These are phyloP conservation scores for Daboia siamensis DNA, from an alignment of 2,113 vertebrate species.

Conservation along the genomic window DNA sequence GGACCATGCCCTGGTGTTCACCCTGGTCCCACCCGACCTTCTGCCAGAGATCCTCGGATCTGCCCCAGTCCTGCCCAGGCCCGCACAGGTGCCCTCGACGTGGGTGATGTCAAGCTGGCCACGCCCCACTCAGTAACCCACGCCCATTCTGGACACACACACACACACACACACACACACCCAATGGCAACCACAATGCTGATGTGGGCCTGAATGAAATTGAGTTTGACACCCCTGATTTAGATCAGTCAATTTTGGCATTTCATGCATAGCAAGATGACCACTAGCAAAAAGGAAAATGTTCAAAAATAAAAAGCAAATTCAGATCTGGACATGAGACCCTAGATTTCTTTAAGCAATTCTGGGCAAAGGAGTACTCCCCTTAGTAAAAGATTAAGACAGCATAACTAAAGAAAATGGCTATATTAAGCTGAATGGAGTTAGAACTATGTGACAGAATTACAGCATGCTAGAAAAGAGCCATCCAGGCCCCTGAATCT, in stretches of 20 bases:
- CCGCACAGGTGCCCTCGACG: too few species aligned
- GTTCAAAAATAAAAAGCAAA: not conserved
- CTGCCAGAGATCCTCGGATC: too few species aligned
- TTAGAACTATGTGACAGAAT: not conserved
- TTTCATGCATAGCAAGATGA: not conserved
- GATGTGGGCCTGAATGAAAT: too few species aligned
- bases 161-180: too few species aligned
- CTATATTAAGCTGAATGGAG: not conserved
- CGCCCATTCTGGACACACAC: too few species aligned
- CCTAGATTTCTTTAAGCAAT: not conserved
- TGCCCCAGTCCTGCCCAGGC: too few species aligned
- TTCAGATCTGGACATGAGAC: not conserved
- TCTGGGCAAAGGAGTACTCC: not conserved
- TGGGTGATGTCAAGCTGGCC: too few species aligned
- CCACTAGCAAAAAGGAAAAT: not conserved
- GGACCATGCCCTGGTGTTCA: too few species aligned
- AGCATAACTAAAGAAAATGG: not conserved
- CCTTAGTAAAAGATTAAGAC: not conserved
- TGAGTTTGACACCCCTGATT: too few species aligned
- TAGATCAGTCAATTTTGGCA: not conserved
- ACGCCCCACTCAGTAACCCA: too few species aligned
- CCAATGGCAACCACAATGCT: too few species aligned
- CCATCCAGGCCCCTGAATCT: not conserved
- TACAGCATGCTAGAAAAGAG: not conserved
- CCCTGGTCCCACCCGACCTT: too few species aligned